These are phyloP conservation scores for Mormoops blainvillei DNA, from an alignment of 2,113 vertebrate species.

Conservation along the genomic window DNA sequence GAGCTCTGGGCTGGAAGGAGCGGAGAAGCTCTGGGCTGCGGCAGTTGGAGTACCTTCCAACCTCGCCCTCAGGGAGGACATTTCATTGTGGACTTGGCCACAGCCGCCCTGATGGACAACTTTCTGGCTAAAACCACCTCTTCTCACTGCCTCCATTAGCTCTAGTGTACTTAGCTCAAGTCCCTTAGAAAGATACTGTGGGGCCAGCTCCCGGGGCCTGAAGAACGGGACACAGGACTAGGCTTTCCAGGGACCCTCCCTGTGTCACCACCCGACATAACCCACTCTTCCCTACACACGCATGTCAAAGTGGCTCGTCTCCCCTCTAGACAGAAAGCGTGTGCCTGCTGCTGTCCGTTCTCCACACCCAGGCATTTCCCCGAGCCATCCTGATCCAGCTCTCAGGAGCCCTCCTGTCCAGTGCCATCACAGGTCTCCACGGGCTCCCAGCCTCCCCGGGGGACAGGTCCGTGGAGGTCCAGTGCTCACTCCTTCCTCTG, in stretches of 20 bases:
- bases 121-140: not conserved
- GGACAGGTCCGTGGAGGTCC: not conserved
- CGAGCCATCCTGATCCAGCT: not conserved
- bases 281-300: not conserved
- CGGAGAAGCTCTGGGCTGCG: not conserved
- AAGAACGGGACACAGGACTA: not conserved
- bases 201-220: not conserved
- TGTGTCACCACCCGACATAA: accelerated
- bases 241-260: not conserved
- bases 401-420: not conserved
- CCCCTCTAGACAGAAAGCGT: not conserved
- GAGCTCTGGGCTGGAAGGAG: not conserved
- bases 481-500: not conserved
- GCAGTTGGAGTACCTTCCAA: not conserved
- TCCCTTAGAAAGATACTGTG: not conserved
- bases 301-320: not conserved
- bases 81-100: not conserved
- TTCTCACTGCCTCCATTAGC: accelerated
- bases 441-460: not conserved
- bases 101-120: no score
- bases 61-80: not conserved
- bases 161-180: no score
- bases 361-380: not conserved
- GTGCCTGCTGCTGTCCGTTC: not conserved
- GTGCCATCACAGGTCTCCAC: not conserved